A percentile compares a stretch with the other conserved stretches of the same genome.
Evolutionary conservation across 2,888 invertebrate species (phyloP).

Genomic region (Cantharis rustica): DNA sequence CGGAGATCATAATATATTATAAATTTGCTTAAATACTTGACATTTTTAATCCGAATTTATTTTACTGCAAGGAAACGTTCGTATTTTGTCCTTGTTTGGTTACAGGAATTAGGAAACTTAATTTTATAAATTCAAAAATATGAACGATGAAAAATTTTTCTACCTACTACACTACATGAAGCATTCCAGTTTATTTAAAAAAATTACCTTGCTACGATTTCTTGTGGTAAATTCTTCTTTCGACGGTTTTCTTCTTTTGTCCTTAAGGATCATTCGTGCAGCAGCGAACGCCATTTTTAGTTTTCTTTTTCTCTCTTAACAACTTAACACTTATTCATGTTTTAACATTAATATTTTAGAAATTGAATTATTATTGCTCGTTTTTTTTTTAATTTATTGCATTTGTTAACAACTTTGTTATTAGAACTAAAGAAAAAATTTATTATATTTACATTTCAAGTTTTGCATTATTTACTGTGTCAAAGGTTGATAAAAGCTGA

Average conservation of each 20-base stretch:
- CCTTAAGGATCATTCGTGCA: slow-evolving; percentile 83
- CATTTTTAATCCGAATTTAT: too few relatives aligned
- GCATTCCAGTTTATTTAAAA: neutral
- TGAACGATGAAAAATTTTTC: neutral
- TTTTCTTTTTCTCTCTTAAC: neutral
- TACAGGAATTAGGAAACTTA: neutral
- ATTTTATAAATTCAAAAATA: neutral
- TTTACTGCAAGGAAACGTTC: too few relatives aligned
- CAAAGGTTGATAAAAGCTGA: neutral
- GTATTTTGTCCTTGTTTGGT: too few relatives aligned
- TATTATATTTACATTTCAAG: neutral
- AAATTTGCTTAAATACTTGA: too few relatives aligned
- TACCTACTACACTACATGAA: neutral
- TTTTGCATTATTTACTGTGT: neutral
- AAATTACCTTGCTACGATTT: slow-evolving; percentile 80
- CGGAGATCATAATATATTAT: too few relatives aligned
- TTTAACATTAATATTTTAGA: neutral
- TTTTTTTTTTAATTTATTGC: neutral
- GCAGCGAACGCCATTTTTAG: slow-evolving; percentile 78
- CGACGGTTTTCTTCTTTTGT: slow-evolving; percentile 78
- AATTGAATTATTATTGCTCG: slow-evolving; percentile 1
- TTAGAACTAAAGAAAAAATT: neutral
- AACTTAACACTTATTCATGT: neutral
- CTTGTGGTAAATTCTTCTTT: slow-evolving; percentile 77
- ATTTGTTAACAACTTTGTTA: neutral